Evolutionary conservation across 2,888 invertebrate species (phyloP).

Genomic region (Nemurella pictetii): DNA sequence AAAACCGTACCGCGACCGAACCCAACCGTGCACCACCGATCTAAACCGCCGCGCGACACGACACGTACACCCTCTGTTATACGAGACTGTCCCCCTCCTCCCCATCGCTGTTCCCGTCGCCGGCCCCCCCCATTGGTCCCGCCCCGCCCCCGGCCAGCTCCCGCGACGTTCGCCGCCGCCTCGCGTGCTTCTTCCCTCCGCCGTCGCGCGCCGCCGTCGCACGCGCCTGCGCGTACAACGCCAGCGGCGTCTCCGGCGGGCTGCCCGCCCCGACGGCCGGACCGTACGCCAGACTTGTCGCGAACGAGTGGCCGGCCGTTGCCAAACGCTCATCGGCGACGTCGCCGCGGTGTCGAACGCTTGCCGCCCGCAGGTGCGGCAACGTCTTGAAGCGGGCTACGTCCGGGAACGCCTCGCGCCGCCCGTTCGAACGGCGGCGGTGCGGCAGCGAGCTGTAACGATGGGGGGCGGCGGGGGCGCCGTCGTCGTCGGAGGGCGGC

Average conservation of each 20-base stretch:
- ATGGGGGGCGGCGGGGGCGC: background rate
- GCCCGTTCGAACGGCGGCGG: background rate
- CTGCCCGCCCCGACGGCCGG: too few relatives aligned
- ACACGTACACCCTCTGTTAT: background rate
- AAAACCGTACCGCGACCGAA: too few relatives aligned
- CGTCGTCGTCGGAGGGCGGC: background rate
- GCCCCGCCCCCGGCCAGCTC: background rate
- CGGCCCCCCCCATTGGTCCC: background rate
- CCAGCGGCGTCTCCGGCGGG: background rate
- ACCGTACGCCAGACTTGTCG: background rate
- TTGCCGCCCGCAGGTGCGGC: background rate
- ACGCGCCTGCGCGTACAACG: background rate
- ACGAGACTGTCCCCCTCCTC: background rate
- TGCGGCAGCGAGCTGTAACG: conserved; percentile 23
- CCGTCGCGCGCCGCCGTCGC: background rate
- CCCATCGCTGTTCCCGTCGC: background rate
- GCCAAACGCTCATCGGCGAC: background rate
- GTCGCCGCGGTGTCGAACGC: background rate
- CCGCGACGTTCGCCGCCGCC: background rate
- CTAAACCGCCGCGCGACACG: background rate
- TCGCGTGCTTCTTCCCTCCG: background rate
- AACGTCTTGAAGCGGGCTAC: background rate
- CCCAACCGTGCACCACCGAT: background rate
- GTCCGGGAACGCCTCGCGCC: background rate
- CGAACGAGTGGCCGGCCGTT: background rate